Evolutionary conservation across 2,113 vertebrate species (phyloP).

Genomic region (Neolamprologus hecqui): DNA sequence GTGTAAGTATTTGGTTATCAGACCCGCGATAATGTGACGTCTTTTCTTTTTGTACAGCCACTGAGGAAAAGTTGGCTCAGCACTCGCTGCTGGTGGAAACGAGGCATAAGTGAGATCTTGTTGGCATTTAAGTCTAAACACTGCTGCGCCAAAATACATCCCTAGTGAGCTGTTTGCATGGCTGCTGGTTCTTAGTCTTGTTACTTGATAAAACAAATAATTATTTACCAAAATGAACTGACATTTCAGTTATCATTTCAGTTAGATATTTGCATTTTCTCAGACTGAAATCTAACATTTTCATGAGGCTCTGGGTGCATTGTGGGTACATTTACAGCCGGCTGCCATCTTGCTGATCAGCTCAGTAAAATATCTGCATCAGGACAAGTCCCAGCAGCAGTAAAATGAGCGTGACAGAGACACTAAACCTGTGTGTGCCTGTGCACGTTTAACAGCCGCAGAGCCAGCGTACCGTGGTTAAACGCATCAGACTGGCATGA

Average conservation of each 20-base stretch:
- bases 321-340: background rate
- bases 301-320: background rate
- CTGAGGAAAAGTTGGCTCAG: background rate
- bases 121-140: background rate
- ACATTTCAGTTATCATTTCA: background rate
- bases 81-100: background rate
- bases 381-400: background rate
- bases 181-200: background rate
- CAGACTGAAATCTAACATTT: background rate
- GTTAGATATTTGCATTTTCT: background rate
- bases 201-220: background rate
- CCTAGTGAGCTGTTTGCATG: background rate
- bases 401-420: background rate
- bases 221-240: background rate
- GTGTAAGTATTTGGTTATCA: background rate
- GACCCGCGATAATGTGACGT: accelerated
- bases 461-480: background rate
- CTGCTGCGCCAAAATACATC: background rate
- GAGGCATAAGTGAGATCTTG: background rate
- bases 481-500: slow-evolving; percentile 4
- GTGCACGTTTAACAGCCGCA: background rate
- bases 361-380: background rate
- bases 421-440: background rate
- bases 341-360: background rate
- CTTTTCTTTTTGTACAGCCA: background rate